Evolutionary conservation across 2,888 invertebrate genomes (phyloP).

Genomic region (Thyatira batis): DNA sequence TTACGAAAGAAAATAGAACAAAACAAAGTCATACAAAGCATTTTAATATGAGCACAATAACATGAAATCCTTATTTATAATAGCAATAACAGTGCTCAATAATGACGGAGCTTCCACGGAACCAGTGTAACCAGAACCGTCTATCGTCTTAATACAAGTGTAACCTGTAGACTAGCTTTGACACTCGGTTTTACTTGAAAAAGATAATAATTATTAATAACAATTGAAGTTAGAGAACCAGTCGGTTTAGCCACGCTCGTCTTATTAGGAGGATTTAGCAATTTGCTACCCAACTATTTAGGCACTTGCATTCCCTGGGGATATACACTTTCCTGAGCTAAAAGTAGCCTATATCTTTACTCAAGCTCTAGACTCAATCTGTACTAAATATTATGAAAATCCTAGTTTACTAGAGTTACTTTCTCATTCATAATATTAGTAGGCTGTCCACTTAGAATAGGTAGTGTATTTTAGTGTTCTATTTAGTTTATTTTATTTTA

Average conservation of each 20-base stretch:
- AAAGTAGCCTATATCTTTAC: too few relatives aligned
- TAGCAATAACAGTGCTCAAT: constrained; percentile 75
- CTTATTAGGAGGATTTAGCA: constrained; percentile 32
- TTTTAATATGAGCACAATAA: constrained; percentile 76
- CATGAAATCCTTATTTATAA: constrained; percentile 74
- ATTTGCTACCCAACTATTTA: constrained; percentile 34
- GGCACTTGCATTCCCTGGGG: too few relatives aligned
- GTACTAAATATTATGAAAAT: too few relatives aligned
- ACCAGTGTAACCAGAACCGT: constrained; percentile 39
- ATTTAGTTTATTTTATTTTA: too few relatives aligned
- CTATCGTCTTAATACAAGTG: constrained; percentile 3
- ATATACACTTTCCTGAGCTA: too few relatives aligned
- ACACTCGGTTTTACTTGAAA: constrained; percentile 21
- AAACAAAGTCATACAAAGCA: constrained; percentile 57
- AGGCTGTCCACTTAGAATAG: too few relatives aligned
- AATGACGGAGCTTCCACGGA: constrained; percentile 63
- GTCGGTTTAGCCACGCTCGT: constrained; percentile 20
- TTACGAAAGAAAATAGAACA: neutral
- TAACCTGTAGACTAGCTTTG: constrained; percentile 9
- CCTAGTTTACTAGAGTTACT: too few relatives aligned
- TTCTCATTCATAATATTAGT: too few relatives aligned
- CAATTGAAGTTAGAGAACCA: constrained; percentile 23
- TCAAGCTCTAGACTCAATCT: too few relatives aligned
- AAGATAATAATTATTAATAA: too few relatives aligned
- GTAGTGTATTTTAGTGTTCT: too few relatives aligned